Conservation (phyloP, 2,888 invertebrate species). For the Xestia sexstrigata region DNA sequence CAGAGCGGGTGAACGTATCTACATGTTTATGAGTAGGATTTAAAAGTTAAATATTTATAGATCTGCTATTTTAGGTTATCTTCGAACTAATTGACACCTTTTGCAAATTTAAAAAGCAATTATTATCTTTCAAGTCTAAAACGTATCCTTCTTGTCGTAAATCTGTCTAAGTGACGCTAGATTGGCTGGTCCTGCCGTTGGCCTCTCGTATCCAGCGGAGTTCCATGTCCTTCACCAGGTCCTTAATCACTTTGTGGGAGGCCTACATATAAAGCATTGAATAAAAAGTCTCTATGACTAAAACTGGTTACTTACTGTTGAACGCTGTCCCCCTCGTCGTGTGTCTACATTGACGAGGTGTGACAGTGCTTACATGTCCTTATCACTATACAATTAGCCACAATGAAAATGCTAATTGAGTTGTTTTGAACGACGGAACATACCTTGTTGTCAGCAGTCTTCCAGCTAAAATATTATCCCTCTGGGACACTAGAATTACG, state of each 20-base stretch:
- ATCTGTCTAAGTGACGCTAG: neutral
- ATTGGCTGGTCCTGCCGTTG: neutral
- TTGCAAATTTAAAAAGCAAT: neutral
- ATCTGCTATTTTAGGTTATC: constrained; percentile 23
- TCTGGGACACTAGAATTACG: constrained; percentile 53
- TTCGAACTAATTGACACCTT: constrained; percentile 12
- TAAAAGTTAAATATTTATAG: constrained; percentile 27
- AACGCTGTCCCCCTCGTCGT: constrained; percentile 43
- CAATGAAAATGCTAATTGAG: constrained; percentile 85
- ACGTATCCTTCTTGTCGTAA: neutral
- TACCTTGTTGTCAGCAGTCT: constrained; percentile 73
- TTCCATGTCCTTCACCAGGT: neutral
- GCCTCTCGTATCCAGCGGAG: neutral
- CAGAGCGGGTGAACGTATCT: constrained; percentile 59
- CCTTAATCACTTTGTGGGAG: too few species aligned
- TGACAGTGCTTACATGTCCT: constrained; percentile 78
- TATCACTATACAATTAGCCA: constrained; percentile 78
- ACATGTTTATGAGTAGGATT: constrained; percentile 40
- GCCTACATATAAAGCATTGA: neutral
- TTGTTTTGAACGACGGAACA: constrained; percentile 79
- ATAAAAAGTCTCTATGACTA: neutral
- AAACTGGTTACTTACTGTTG: constrained; percentile 37
- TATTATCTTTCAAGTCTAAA: neutral
- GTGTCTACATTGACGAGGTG: constrained; percentile 76
- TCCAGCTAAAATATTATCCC: constrained; percentile 71